Evolutionary conservation across 2,888 invertebrate species (phyloP), one percentile per base, ranked within the genome.

Genomic region (Mystacides longicornis): DNA sequence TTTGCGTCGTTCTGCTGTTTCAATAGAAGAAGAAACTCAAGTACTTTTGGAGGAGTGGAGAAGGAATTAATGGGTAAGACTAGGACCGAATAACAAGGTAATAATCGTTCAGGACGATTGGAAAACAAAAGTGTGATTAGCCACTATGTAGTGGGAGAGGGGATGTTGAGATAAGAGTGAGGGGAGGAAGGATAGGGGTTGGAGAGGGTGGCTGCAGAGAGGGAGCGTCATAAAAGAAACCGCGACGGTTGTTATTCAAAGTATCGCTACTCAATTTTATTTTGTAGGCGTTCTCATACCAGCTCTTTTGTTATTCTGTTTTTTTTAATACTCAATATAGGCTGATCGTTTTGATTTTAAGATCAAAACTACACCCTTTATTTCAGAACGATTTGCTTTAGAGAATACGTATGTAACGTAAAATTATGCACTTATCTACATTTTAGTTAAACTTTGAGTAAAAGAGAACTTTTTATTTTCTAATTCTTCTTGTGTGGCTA

Each of bases 51-150:
- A 14, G 50, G 27, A 49, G 47, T 18, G 27, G 33, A 46, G 27
- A 54, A 46, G 51, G 55, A 51, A 55, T 51, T 55, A 55, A 55
- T 51, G 53, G 50, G 49, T 51, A 52, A 57, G 50, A 49, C 48
- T 51, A 42, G 51, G 51, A 47, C 71, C 71, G 74, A 80, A 81
- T 79, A 79, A 80, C 80, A 80, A 74, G 78, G 79, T 80, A 80
- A 81, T 81, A 81, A 81, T 79, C 80, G 80, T 80, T 79, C 78
- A 73, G 72, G 75, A 73, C 78, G 80, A 78, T 79, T 80, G 79
- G 81, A 80, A 81, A 81, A 81, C 81, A 81, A 81, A 80, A 80
- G 79, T 80, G 81, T 79, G 80, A 81, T 81, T 81, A 81, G 58
- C 61, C 56, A 45, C 23, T 48, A 51, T 50, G 43, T 51, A 45